These are phyloP conservation scores for Tetanocera ferruginea DNA, from an alignment of 2,888 invertebrate genomes.

Conservation along the genomic window DNA sequence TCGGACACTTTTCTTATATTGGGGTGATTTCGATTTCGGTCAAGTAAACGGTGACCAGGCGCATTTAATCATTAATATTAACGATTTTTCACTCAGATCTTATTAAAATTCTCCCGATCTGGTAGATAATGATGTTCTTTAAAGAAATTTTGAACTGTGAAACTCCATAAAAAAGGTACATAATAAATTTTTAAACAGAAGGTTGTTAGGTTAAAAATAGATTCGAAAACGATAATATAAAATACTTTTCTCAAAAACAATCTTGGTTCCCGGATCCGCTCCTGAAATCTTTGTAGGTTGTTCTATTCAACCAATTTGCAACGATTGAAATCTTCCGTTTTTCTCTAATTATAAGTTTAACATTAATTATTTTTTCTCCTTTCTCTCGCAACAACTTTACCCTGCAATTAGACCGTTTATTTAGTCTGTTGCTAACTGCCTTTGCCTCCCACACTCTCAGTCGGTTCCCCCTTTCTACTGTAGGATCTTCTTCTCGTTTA, in stretches of 20 bases:
- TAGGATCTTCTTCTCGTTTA: background rate
- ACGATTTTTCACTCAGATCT: too few relatives aligned
- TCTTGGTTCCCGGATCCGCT: background rate
- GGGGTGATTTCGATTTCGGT: too few relatives aligned
- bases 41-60: too few relatives aligned
- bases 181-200: too few relatives aligned
- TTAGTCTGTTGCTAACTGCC: constrained; percentile 11
- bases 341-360: constrained; percentile 26
- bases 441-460: background rate
- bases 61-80: too few relatives aligned
- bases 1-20: too few relatives aligned
- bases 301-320: background rate
- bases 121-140: too few relatives aligned
- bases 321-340: constrained; percentile 15
- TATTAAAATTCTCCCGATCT: too few relatives aligned
- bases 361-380: constrained; percentile 3
- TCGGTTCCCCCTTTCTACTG: background rate
- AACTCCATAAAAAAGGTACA: too few relatives aligned
- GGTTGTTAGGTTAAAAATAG: too few relatives aligned
- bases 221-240: too few relatives aligned
- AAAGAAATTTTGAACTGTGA: too few relatives aligned
- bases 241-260: background rate
- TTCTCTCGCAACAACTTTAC: background rate
- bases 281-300: background rate
- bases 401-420: background rate